Percentiles rank a stretch among this genome's conserved stretches.
Evolutionary conservation across 2,113 vertebrate genomes (phyloP).

Genomic region (Mellivora capensis): DNA sequence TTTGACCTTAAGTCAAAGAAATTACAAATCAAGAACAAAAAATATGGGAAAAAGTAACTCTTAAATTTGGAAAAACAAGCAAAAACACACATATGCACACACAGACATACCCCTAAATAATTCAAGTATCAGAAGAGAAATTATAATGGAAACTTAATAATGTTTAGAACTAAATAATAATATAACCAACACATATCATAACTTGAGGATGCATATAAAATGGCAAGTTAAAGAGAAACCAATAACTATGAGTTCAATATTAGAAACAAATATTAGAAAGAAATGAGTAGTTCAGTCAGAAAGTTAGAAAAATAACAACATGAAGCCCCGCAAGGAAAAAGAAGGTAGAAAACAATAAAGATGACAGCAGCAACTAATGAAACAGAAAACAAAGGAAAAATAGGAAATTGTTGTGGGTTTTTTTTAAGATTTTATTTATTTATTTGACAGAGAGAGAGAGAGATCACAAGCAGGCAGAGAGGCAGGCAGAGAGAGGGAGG

Average conservation of each 20-base stretch:
- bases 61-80: not conserved
- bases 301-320: not conserved
- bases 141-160: not conserved
- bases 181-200: not conserved
- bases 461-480: too few species aligned
- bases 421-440: too few species aligned
- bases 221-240: not conserved
- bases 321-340: not conserved
- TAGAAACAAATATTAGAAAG: not conserved
- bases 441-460: too few species aligned
- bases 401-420: not conserved
- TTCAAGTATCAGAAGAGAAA: not conserved
- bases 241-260: not conserved
- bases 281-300: not conserved
- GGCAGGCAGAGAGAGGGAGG: too few species aligned
- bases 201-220: not conserved
- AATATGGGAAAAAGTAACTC: not conserved
- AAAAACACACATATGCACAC: not conserved
- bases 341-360: not conserved
- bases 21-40: not conserved
- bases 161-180: not conserved
- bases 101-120: not conserved
- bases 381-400: not conserved
- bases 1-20: not conserved
- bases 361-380: constrained; percentile 7